These are phyloP conservation scores for Drosophila elegans DNA, from an alignment of 1,140 invertebrate genomes.

Conservation along the genomic window DNA sequence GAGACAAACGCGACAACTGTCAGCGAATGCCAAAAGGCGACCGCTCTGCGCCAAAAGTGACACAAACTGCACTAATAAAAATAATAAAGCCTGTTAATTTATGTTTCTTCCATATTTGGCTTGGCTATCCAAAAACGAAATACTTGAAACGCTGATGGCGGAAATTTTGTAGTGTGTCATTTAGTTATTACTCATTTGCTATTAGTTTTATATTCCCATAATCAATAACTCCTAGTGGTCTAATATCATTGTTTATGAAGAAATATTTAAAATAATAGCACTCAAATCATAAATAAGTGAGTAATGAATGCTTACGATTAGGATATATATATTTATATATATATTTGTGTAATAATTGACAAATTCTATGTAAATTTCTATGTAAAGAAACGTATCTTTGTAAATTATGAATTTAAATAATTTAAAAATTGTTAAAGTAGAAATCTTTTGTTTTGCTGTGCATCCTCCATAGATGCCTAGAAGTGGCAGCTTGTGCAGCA, in stretches of 20 bases:
- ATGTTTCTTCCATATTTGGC: not conserved
- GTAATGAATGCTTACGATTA: no score
- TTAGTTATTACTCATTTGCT: not conserved
- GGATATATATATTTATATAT: no score
- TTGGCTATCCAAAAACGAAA: not conserved
- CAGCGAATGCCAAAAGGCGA: constrained; percentile 46
- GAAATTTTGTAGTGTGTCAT: not conserved
- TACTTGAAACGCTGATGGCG: not conserved
- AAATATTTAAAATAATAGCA: no score
- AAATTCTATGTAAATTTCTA: no score
- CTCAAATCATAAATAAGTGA: no score
- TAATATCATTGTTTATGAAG: no score
- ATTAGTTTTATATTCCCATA: no score
- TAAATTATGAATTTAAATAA: not conserved
- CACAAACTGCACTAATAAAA: constrained; percentile 11
- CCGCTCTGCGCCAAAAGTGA: constrained; percentile 68
- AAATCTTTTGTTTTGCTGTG: constrained; percentile 12
- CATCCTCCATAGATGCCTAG: constrained; percentile 4
- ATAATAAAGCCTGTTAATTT: not conserved
- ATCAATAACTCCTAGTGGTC: no score
- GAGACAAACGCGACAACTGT: constrained; percentile 69
- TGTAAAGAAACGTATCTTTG: no score
- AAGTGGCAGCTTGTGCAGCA: constrained; percentile 23
- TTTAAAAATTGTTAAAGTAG: not conserved
- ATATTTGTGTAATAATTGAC: no score